Base-by-base conservation (phyloP, 2,113 vertebrate species). In the Marmota flaviventris region DNA sequence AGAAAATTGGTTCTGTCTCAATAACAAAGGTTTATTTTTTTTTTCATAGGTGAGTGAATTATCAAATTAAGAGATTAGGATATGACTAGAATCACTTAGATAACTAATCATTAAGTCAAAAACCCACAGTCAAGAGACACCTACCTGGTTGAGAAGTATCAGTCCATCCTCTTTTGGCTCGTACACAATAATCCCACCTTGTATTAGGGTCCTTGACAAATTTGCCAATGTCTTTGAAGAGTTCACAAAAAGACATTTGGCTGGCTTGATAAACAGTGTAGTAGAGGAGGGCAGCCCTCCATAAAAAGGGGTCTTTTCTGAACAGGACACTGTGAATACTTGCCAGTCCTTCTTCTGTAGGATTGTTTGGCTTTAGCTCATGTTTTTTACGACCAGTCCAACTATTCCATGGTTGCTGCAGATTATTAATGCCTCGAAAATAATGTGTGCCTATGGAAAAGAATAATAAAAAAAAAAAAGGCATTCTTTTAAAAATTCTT, bases 301-400 rank as follows among this genome's bases (percentile, higher is more conserved):
- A 99, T n/a, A 99, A 97, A 0, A 99, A 99, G 69, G 99, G 99
- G 98, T 99, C 99, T 85, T 99, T 99, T 96, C 99, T 99, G 97
- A 99, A 99, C 48, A 99, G 98, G 39, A 99, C 99, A 0, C 99
- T 99, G 98, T 99, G 99, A 84, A 99, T 99, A 97, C 99, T 99
- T 0, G 99, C 99, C 85, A 99, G 98, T 1, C 99, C 99, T 96
- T 99, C 99, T 97, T 99, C 99, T 0, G 99, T 99, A 67, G 99
- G 99, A 94, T 99, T 99, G 92, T 99, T 98, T 8, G 99, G 99
- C 87, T 99, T 99, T 63, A 99, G 98, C 53, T 98, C 99, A 1
- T 99, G 98, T 87, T 98, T 99, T 87, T 97, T 99, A 27, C 99
- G 98, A 2, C 99, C 99, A 0, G 77, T 97, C 92, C 98, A 98